These are phyloP conservation scores for Trachelipus rathkii DNA, from an alignment of 1,140 invertebrate genomes.

Conservation along the genomic window DNA sequence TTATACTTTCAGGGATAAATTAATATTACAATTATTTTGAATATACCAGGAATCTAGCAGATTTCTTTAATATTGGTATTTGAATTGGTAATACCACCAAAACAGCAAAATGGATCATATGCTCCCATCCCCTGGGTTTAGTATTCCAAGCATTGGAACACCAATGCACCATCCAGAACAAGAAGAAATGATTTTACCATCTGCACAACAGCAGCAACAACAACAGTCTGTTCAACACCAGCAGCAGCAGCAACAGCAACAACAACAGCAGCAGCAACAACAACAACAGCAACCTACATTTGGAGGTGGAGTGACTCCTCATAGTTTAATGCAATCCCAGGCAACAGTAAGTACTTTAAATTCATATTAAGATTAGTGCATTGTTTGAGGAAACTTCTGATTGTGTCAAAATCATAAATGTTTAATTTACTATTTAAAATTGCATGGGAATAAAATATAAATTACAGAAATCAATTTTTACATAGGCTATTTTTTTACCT, in stretches of 20 bases:
- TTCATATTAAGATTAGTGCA: no score
- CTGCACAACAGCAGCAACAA: constrained; percentile 64
- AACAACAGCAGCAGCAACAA: constrained; percentile 65
- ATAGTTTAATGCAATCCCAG: constrained; percentile 75
- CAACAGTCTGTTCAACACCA: constrained; percentile 51
- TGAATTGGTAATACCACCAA: no score
- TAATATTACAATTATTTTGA: no score
- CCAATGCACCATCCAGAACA: constrained; percentile 86
- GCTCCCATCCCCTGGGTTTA: constrained; percentile 80
- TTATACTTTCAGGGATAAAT: no score
- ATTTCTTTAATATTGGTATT: no score
- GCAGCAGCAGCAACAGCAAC: constrained; percentile 56
- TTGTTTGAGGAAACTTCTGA: no score
- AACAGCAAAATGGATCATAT: constrained; percentile 71
- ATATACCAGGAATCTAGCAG: no score
- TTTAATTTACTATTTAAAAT: no score
- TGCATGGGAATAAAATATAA: no score
- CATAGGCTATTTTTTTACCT: no score
- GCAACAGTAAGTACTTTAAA: constrained; percentile 63
- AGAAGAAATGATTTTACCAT: constrained; percentile 77
- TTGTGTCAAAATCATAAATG: no score
- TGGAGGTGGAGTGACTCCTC: constrained; percentile 57
- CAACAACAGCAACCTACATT: constrained; percentile 46
- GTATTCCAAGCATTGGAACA: constrained; percentile 83
- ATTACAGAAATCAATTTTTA: no score